Percentiles rank a stretch among this genome's conserved stretches.
Conservation (phyloP, 2,113 vertebrate genomes). For the Caranx melampygus region DNA sequence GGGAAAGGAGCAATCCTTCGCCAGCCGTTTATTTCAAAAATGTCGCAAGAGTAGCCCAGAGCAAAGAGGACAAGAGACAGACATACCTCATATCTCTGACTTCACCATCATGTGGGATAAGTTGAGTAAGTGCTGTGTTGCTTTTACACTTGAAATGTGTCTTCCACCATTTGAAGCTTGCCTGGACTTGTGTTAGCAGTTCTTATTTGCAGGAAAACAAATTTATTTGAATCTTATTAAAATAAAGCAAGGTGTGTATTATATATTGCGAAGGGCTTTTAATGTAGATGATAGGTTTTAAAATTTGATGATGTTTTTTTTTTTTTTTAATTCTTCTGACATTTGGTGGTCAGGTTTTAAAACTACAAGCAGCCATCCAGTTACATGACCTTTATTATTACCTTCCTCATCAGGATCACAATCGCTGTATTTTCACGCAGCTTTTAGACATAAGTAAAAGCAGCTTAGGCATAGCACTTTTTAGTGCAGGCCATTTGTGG, state of each 20-base stretch:
- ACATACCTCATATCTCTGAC: slow-evolving; percentile 86
- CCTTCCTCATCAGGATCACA: slow-evolving; percentile 11
- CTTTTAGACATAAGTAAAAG: slow-evolving; percentile 11
- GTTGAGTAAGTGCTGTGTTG: slow-evolving; percentile 89
- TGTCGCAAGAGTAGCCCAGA: slow-evolving; percentile 88
- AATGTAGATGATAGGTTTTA: not conserved
- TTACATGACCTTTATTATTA: slow-evolving; percentile 10
- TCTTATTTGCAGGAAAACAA: slow-evolving; percentile 3
- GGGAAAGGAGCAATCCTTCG: slow-evolving; percentile 88
- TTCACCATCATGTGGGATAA: slow-evolving; percentile 89
- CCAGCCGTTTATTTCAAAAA: slow-evolving; percentile 90
- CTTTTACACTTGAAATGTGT: slow-evolving; percentile 29
- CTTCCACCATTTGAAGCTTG: not conserved
- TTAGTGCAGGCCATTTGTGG: slow-evolving; percentile 26
- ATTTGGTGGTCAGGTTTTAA: not conserved
- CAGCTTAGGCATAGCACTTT: slow-evolving; percentile 10
- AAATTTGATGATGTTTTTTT: not conserved
- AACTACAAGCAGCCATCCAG: not conserved
- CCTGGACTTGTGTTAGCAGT: not conserved
- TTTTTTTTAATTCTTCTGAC: not conserved
- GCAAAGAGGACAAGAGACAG: slow-evolving; percentile 84
- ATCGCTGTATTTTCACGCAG: not conserved
- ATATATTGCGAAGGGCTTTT: not conserved
- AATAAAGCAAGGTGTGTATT: not conserved
- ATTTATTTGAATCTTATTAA: not conserved